Conservation (phyloP, 1,140 invertebrate genomes). For the Zaprionus lachaisei region DNA sequence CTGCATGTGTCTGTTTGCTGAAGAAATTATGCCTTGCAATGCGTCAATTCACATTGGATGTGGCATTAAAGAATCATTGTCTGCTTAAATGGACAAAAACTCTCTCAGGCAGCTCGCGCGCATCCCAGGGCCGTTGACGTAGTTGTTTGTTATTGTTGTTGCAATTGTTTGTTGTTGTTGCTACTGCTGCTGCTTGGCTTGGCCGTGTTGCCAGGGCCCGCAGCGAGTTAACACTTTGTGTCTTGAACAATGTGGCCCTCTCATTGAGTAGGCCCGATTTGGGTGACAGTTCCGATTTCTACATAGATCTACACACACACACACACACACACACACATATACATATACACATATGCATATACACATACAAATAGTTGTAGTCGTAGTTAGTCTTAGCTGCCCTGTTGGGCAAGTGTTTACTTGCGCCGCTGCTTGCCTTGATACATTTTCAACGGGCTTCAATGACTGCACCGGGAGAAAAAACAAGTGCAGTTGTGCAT, state of each 20-base stretch:
- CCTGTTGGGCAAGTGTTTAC: neutral
- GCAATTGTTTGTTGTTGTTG: neutral
- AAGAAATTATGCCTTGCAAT: constrained; percentile 34
- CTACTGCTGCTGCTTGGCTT: neutral
- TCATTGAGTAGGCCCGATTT: constrained; percentile 41
- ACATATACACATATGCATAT: neutral
- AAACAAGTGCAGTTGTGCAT: neutral
- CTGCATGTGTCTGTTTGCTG: constrained; percentile 8
- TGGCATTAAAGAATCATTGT: constrained; percentile 74
- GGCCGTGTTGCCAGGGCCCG: constrained; percentile 15
- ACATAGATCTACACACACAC: constrained; percentile 19
- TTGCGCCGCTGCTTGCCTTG: neutral
- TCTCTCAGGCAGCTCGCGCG: constrained; percentile 45
- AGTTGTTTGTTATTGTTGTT: neutral
- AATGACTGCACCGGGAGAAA: neutral
- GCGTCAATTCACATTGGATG: constrained; percentile 41
- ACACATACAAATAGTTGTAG: neutral
- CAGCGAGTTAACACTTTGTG: constrained; percentile 71
- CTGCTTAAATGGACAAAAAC: constrained; percentile 23
- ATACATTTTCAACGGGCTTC: constrained; percentile 9
- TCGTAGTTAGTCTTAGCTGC: neutral
- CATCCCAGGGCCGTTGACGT: constrained; percentile 26
- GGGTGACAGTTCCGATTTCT: constrained; percentile 30
- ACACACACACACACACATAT: neutral
- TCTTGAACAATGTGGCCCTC: constrained; percentile 66